Evolutionary conservation across 2,113 vertebrate genomes (phyloP).

Genomic region (Nerophis lumbriciformis): DNA sequence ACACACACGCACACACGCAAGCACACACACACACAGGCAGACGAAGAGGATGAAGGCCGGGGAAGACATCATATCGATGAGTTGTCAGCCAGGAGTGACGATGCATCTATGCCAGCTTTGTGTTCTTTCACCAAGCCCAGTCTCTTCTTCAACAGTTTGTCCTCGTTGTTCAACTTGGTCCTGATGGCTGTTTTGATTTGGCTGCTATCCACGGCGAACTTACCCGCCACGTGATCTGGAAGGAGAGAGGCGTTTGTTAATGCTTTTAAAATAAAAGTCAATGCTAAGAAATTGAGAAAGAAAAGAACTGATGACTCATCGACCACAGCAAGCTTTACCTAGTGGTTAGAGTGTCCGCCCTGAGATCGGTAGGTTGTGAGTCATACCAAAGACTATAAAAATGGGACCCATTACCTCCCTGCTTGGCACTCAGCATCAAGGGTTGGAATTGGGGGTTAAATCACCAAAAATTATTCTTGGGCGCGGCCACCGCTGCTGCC

Average conservation of each 20-base stretch:
- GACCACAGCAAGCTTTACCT: too few relatives aligned
- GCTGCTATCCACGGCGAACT: slow-evolving; percentile 59
- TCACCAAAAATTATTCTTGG: too few relatives aligned
- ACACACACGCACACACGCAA: not conserved
- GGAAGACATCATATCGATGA: not conserved
- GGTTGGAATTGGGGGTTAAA: too few relatives aligned
- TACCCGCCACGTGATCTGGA: slow-evolving; percentile 58
- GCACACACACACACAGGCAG: not conserved
- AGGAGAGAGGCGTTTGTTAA: not conserved
- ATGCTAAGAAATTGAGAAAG: too few relatives aligned
- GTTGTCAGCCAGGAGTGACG: slow-evolving; percentile 37
- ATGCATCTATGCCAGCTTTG: slow-evolving; percentile 32
- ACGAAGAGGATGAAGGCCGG: slow-evolving; percentile 7
- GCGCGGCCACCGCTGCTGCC: too few relatives aligned
- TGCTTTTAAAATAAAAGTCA: too few relatives aligned
- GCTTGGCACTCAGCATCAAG: too few relatives aligned
- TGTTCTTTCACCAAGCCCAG: slow-evolving; percentile 52
- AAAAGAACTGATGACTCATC: too few relatives aligned
- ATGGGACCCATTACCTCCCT: too few relatives aligned
- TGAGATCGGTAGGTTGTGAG: too few relatives aligned
- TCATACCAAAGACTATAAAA: too few relatives aligned
- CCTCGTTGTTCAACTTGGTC: slow-evolving; percentile 69
- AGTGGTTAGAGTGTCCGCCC: too few relatives aligned
- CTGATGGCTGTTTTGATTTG: slow-evolving; percentile 66
- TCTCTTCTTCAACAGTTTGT: slow-evolving; percentile 71